These are phyloP conservation scores for Heterochromis multidens DNA, from an alignment of 2,113 vertebrate genomes.

Conservation along the genomic window DNA sequence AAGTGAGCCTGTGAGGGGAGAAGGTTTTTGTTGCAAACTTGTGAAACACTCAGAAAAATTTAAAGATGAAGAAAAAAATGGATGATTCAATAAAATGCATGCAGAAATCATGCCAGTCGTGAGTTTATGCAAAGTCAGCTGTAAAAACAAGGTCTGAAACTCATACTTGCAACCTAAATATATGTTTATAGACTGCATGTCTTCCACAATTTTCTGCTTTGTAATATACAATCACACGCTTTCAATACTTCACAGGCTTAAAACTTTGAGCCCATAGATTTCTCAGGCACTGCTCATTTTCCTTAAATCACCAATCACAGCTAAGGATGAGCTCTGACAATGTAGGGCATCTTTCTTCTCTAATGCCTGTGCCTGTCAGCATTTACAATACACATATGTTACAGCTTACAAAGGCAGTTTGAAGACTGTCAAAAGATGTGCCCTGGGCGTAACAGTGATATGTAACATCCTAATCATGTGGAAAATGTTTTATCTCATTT, in stretches of 20 bases:
- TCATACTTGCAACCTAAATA: not conserved
- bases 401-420: not conserved
- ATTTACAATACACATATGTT: not conserved
- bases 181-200: not conserved
- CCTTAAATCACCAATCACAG: not conserved
- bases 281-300: not conserved
- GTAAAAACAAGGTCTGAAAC: not conserved
- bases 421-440: not conserved
- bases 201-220: not conserved
- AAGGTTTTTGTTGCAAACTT: not conserved
- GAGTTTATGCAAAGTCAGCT: not conserved
- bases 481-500: not conserved
- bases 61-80: not conserved
- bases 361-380: not conserved
- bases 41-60: not conserved
- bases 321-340: not conserved
- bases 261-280: not conserved
- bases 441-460: not conserved
- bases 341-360: not conserved
- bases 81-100: not conserved
- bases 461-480: not conserved
- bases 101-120: not conserved
- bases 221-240: not conserved
- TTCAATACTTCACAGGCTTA: not conserved
- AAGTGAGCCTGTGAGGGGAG: not conserved